Percentiles rank a stretch among this genome's conserved stretches.
Conservation (phyloP, 2,113 vertebrate species). For the Dunckerocampus dactyliophorus region DNA sequence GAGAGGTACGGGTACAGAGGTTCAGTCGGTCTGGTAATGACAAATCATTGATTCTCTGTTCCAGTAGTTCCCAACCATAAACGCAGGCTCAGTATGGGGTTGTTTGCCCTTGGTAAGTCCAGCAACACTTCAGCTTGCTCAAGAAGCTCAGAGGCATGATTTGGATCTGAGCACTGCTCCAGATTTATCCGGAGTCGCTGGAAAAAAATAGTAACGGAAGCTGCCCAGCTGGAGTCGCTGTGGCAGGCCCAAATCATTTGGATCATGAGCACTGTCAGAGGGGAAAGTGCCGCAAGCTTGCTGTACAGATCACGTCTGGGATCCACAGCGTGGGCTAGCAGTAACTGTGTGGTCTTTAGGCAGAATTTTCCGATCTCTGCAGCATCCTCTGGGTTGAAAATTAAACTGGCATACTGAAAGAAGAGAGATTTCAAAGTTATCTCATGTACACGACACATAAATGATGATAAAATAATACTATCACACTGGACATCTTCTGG, state of each 20-base stretch:
- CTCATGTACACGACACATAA: too few relatives aligned
- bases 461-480: too few relatives aligned
- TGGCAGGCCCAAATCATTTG: constrained; percentile 85
- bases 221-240: constrained; percentile 82
- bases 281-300: constrained; percentile 88
- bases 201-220: constrained; percentile 77
- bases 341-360: constrained; percentile 75
- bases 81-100: too few relatives aligned
- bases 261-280: constrained; percentile 80
- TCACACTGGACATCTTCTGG: too few relatives aligned
- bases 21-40: too few relatives aligned
- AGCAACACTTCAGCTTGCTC: too few relatives aligned
- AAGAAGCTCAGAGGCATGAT: too few relatives aligned
- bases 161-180: constrained; percentile 63
- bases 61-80: too few relatives aligned
- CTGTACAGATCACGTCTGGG: constrained; percentile 79
- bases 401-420: background rate
- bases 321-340: constrained; percentile 81
- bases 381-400: constrained; percentile 70
- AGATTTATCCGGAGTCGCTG: constrained; percentile 79
- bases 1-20: too few relatives aligned
- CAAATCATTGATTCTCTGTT: too few relatives aligned
- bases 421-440: too few relatives aligned
- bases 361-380: constrained; percentile 82
- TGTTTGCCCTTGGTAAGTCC: too few relatives aligned